phyloP scores from a whole-genome alignment of 1,140 invertebrate species.

The Drosophila pectinifera region DNA sequence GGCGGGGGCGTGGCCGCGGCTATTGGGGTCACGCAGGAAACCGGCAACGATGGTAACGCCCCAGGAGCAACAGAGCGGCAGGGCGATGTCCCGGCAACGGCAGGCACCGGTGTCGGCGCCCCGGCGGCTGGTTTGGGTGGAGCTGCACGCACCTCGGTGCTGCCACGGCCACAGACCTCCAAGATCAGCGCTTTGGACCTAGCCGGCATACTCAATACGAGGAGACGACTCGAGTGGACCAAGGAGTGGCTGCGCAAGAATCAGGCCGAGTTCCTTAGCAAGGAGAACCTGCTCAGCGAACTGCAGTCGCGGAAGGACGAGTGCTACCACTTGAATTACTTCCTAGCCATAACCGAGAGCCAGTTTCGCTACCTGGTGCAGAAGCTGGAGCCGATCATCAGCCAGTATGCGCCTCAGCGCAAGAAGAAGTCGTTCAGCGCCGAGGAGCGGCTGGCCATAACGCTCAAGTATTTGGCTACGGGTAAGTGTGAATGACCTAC shows the following conservation, averaged over 20 bases:
- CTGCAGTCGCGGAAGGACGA: constrained; percentile 81
- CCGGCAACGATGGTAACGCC: constrained; percentile 68
- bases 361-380: constrained; percentile 80
- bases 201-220: constrained; percentile 77
- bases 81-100: constrained; percentile 38
- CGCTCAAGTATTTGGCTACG: constrained; percentile 84
- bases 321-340: constrained; percentile 83
- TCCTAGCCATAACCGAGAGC: constrained; percentile 81
- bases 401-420: constrained; percentile 78
- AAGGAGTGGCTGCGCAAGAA: constrained; percentile 83
- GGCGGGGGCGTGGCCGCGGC: constrained; percentile 58
- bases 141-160: constrained; percentile 69
- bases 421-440: constrained; percentile 83
- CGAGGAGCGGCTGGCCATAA: constrained; percentile 82
- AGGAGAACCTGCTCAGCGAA: constrained; percentile 77
- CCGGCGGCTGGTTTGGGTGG: constrained; percentile 41
- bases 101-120: neutral
- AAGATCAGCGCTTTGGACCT: constrained; percentile 78
- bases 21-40: constrained; percentile 76
- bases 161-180: constrained; percentile 68
- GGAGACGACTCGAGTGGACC: constrained; percentile 78
- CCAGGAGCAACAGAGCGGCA: constrained; percentile 48
- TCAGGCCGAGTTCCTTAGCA: constrained; percentile 76
- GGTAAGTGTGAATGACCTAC: constrained; percentile 45
- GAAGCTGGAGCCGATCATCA: constrained; percentile 79